A percentile compares a stretch with the other conserved stretches of the same genome.
Evolutionary conservation across 2,888 invertebrate species (phyloP).

Genomic region (Caenorhabditis sulstoni): DNA sequence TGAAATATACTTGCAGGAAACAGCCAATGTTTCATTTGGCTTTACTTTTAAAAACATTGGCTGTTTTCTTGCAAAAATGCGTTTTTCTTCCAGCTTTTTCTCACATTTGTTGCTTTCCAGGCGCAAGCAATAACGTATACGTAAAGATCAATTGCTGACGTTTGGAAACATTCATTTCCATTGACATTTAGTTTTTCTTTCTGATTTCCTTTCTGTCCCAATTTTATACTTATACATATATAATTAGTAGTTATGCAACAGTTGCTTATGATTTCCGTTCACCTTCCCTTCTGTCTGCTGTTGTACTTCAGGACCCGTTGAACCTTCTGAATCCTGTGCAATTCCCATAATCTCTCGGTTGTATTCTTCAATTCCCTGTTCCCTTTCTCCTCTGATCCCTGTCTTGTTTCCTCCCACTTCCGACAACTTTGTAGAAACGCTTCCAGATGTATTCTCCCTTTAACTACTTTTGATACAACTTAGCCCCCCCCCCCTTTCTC

Average conservation of each 20-base stretch:
- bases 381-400: constrained; percentile 10
- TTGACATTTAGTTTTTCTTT: too few relatives aligned
- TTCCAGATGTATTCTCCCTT: constrained; percentile 13
- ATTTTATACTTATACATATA: too few relatives aligned
- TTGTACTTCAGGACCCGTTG: constrained; percentile 5
- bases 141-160: too few relatives aligned
- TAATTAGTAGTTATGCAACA: constrained; percentile 8
- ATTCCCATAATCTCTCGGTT: constrained; percentile 32
- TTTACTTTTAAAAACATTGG: too few relatives aligned
- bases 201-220: not conserved
- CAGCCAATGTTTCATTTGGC: not conserved
- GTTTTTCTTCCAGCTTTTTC: too few relatives aligned
- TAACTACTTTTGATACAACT: constrained; percentile 7
- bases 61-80: too few relatives aligned
- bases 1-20: not conserved
- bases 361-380: constrained; percentile 20
- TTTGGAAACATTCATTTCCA: too few relatives aligned
- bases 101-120: too few relatives aligned
- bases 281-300: not conserved
- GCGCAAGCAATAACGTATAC: too few relatives aligned
- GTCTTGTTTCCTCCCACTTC: not conserved
- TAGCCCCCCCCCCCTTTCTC: not conserved
- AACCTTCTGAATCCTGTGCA: too few relatives aligned
- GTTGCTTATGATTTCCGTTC: not conserved
- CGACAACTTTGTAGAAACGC: constrained; percentile 6